Conservation (phyloP, 1,140 invertebrate species). For the Penaeus vannamei region DNA sequence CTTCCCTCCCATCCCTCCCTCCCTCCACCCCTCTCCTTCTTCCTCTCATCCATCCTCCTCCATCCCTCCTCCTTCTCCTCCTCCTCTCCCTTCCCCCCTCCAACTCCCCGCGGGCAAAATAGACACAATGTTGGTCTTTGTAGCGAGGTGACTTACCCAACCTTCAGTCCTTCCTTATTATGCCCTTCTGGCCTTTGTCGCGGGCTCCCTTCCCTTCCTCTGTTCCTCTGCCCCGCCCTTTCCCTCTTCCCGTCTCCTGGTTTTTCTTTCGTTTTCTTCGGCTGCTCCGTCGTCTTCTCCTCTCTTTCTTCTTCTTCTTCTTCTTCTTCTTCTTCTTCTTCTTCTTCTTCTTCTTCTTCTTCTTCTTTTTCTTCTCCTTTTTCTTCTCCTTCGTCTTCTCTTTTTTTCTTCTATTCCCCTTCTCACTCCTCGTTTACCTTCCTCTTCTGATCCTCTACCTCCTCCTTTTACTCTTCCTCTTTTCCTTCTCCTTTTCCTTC, state of each 20-base stretch:
- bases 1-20: no score
- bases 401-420: not conserved
- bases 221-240: not conserved
- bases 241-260: not conserved
- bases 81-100: no score
- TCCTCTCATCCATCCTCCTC: no score
- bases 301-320: no score
- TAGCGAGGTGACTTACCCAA: conserved; percentile 59
- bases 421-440: not conserved
- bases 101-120: not conserved
- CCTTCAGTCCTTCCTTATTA: conserved; percentile 31
- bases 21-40: no score
- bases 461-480: not conserved
- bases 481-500: not conserved
- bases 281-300: not conserved
- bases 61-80: no score
- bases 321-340: not conserved
- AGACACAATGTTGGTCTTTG: conserved; percentile 62
- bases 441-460: not conserved
- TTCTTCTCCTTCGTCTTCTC: not conserved
- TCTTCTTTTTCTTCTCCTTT: not conserved
- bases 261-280: not conserved
- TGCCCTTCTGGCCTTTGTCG: conserved; percentile 6
- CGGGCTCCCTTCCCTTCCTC: not conserved
- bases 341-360: not conserved